Conservation (phyloP, 2,113 vertebrate species). For the Ailurus styani region DNA sequence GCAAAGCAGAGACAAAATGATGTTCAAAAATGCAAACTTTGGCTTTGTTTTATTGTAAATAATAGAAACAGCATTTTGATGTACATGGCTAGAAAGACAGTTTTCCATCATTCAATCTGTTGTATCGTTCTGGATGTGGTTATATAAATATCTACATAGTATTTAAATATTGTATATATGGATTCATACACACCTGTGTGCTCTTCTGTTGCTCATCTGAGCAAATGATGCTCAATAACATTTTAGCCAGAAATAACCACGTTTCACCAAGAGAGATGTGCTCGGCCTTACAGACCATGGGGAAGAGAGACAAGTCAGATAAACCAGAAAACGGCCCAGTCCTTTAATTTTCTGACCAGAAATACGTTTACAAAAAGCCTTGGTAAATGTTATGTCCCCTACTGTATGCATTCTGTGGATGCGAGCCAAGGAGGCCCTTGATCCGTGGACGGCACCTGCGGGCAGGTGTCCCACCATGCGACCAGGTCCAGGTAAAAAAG, state of each 20-base stretch:
- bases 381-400: no score
- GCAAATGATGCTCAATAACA: background rate
- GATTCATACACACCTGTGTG: background rate
- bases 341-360: background rate
- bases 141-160: no score
- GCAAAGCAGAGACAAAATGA: background rate
- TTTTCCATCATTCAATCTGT: background rate
- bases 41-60: background rate
- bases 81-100: background rate
- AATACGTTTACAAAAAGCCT: background rate
- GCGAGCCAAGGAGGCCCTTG: accelerated
- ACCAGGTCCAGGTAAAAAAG: accelerated
- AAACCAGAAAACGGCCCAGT: no score
- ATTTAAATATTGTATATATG: background rate
- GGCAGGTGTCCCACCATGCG: accelerated
- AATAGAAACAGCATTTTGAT: background rate
- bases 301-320: background rate
- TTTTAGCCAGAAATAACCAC: background rate
- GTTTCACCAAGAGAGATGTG: background rate
- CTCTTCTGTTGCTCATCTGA: background rate
- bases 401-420: background rate
- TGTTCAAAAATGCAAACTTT: background rate
- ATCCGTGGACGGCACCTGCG: no score
- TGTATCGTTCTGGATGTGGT: background rate
- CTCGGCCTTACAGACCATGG: background rate